These are phyloP conservation scores for Trachelus tabidus DNA, from an alignment of 2,888 invertebrate genomes.

Conservation along the genomic window DNA sequence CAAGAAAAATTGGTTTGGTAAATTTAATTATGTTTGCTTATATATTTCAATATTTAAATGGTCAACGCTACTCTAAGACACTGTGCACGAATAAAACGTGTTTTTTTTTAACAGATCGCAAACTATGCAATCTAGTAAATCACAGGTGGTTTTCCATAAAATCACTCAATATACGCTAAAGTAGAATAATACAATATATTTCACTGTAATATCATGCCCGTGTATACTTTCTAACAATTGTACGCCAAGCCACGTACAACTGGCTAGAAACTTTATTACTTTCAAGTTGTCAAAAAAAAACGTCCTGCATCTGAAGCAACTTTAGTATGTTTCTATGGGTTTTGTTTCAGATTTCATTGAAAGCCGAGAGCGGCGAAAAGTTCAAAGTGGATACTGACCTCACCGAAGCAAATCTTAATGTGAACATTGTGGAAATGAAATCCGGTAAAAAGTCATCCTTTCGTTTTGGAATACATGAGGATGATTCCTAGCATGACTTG, in stretches of 20 bases:
- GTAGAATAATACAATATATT: too few species aligned
- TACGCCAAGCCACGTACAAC: too few species aligned
- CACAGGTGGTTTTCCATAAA: background rate
- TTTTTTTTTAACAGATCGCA: background rate
- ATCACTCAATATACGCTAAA: too few species aligned
- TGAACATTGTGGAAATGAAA: constrained; percentile 35
- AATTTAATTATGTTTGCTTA: constrained; percentile 8
- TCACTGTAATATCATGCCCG: too few species aligned
- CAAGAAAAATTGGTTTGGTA: constrained; percentile 40
- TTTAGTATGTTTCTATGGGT: background rate
- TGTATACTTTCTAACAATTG: too few species aligned
- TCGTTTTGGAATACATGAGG: constrained; percentile 41
- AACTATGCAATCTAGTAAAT: background rate
- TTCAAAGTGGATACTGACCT: constrained; percentile 41
- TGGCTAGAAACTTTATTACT: background rate
- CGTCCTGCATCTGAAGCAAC: background rate
- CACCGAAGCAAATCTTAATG: constrained; percentile 37
- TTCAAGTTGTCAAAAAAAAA: background rate
- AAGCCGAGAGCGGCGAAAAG: constrained; percentile 30
- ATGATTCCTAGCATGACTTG: constrained; percentile 27
- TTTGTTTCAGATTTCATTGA: constrained; percentile 33
- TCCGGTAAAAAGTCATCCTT: constrained; percentile 38
- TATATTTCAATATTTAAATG: background rate
- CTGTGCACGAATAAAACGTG: background rate
- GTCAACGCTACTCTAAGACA: background rate